Evolutionary conservation across 1,140 invertebrate species (phyloP).

Genomic region (Ladona fulva): DNA sequence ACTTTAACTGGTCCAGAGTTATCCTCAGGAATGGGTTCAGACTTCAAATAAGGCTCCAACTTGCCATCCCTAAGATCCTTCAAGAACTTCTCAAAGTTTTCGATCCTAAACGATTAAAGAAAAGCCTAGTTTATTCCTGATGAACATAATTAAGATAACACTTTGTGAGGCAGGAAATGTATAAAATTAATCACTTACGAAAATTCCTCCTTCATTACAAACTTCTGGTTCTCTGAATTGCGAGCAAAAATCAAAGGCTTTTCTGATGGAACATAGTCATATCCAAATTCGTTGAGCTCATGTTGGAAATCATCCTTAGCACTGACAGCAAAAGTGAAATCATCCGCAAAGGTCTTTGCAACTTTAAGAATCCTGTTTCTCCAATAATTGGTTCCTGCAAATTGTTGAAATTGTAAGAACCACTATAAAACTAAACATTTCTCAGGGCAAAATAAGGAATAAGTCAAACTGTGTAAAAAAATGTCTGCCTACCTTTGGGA

Average conservation of each 20-base stretch:
- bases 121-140: neutral
- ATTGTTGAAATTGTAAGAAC: constrained; percentile 10
- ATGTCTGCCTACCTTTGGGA: constrained; percentile 55
- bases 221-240: constrained; percentile 80
- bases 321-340: constrained; percentile 81
- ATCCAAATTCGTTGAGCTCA: constrained; percentile 88
- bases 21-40: constrained; percentile 81
- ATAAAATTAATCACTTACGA: constrained; percentile 43
- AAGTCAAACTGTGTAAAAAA: too few species aligned
- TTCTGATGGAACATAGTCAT: constrained; percentile 76
- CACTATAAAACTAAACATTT: neutral
- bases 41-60: constrained; percentile 90
- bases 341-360: constrained; percentile 70
- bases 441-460: neutral
- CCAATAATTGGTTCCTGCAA: constrained; percentile 94
- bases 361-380: constrained; percentile 94
- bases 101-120: constrained; percentile 50
- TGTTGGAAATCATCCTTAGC: constrained; percentile 88
- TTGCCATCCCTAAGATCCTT: constrained; percentile 73
- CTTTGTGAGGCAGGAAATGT: neutral
- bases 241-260: constrained; percentile 82
- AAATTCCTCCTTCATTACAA: constrained; percentile 83
- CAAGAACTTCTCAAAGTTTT: constrained; percentile 80
- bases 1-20: constrained; percentile 81
- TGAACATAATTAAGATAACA: neutral